These are phyloP conservation scores for Ornithoptera priamus DNA, from an alignment of 2,888 invertebrate species.

Conservation along the genomic window DNA sequence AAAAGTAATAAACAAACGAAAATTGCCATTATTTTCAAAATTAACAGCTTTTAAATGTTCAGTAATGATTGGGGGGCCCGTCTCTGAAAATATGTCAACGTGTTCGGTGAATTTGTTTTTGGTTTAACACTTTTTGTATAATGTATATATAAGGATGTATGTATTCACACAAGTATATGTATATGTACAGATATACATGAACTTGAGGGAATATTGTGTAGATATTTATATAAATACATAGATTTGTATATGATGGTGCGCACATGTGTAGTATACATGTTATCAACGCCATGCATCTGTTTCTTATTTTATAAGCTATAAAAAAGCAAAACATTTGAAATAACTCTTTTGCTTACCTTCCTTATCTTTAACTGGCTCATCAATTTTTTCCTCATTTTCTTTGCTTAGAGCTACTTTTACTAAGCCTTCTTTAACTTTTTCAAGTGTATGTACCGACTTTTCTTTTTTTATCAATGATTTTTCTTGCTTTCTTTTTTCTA, in stretches of 20 bases:
- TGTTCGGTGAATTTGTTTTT: not conserved
- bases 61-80: conserved; percentile 82
- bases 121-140: not conserved
- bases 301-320: conserved; percentile 18
- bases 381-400: not conserved
- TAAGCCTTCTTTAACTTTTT: too few species aligned
- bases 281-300: conserved; percentile 63
- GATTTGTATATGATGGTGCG: not conserved
- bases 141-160: not conserved
- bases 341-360: not conserved
- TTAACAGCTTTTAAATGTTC: conserved; percentile 88
- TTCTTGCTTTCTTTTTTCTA: not conserved
- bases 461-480: not conserved
- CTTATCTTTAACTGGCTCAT: not conserved
- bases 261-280: conserved; percentile 25
- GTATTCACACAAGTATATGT: not conserved
- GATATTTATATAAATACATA: not conserved
- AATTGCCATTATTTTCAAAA: conserved; percentile 84
- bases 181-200: too few species aligned
- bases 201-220: too few species aligned
- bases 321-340: not conserved
- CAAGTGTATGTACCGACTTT: not conserved
- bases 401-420: not conserved
- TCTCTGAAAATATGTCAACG: conserved; percentile 66
- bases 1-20: conserved; percentile 85